phyloP scores from a whole-genome alignment of 2,113 vertebrate genomes.

The Psittacula cyanocephala region DNA sequence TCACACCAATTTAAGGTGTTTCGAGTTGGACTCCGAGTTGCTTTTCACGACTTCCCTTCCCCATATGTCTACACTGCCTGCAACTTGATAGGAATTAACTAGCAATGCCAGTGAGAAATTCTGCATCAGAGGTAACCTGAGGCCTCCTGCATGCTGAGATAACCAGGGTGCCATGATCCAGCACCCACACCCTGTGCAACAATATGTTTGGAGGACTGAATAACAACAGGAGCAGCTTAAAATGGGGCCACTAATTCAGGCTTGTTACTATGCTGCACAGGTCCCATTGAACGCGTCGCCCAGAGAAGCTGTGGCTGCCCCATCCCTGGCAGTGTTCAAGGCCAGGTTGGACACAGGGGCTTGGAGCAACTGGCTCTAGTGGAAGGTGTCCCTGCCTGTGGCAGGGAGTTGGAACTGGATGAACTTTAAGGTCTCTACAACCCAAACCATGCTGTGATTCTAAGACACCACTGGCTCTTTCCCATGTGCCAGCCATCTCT shows the following conservation, averaged over 20 bases:
- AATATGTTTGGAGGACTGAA: neutral
- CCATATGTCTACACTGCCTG: slow-evolving; percentile 47
- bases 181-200: slow-evolving; percentile 9
- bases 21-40: slow-evolving; percentile 2
- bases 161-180: slow-evolving; percentile 47
- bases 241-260: neutral
- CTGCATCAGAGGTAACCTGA: slow-evolving; percentile 45
- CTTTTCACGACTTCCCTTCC: slow-evolving; percentile 44
- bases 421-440: neutral
- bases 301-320: neutral
- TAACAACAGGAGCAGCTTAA: neutral
- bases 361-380: neutral
- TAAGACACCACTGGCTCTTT: neutral
- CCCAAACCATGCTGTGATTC: neutral
- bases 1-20: slow-evolving; percentile 55
- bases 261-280: neutral
- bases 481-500: neutral
- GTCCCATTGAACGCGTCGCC: neutral
- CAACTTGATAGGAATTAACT: slow-evolving; percentile 29
- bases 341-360: neutral
- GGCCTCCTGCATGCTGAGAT: neutral
- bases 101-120: neutral
- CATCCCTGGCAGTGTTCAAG: neutral
- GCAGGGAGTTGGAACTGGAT: neutral
- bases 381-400: neutral